phyloP scores from a whole-genome alignment of 2,888 invertebrate genomes.

The Lymantria dispar region DNA sequence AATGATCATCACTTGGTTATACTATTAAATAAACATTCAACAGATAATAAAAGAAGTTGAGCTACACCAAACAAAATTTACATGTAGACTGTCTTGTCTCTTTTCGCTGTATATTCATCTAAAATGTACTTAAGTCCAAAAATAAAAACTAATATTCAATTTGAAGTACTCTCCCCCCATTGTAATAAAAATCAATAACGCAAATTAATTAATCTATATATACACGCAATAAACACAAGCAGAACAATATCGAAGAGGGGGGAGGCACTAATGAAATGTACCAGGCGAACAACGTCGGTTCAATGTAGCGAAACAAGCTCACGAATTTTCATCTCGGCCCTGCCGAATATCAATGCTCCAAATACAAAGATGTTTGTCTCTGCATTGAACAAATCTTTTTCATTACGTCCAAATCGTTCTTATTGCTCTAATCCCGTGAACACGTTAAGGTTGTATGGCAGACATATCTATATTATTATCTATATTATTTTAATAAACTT shows the following conservation, averaged over 20 bases:
- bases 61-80: too few species aligned
- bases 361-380: slow-evolving; percentile 43
- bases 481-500: too few species aligned
- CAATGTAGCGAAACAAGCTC: slow-evolving; percentile 73
- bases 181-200: slow-evolving; percentile 54
- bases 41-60: too few species aligned
- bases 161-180: slow-evolving; percentile 11
- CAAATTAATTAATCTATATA: slow-evolving; percentile 69
- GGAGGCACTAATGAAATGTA: slow-evolving; percentile 73
- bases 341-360: slow-evolving; percentile 51
- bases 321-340: slow-evolving; percentile 52
- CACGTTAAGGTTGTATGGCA: slow-evolving; percentile 8
- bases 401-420: slow-evolving; percentile 32
- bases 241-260: slow-evolving; percentile 60
- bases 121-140: too few species aligned
- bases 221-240: slow-evolving; percentile 56
- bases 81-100: too few species aligned
- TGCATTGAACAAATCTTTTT: slow-evolving; percentile 37
- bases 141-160: too few species aligned
- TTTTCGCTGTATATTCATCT: too few species aligned
- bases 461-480: too few species aligned
- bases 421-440: slow-evolving; percentile 25
- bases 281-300: slow-evolving; percentile 55
- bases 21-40: too few species aligned
- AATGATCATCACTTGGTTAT: too few species aligned